phyloP scores from a whole-genome alignment of 2,113 vertebrate genomes.

The Fulica atra region DNA sequence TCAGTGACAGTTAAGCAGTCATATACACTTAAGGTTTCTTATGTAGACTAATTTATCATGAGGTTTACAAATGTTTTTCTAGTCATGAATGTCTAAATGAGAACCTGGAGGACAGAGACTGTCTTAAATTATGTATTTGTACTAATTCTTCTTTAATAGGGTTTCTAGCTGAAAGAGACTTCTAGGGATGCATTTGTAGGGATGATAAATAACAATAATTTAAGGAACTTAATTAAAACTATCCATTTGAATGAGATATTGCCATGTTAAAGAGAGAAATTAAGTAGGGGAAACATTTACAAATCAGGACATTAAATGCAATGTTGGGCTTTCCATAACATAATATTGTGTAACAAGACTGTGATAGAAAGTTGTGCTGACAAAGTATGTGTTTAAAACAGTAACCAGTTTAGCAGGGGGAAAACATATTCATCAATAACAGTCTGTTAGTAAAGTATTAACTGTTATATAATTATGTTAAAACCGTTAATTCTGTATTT shows the following conservation, averaged over 20 bases:
- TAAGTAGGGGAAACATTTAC: slow-evolving; percentile 7
- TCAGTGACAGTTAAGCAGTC: background rate
- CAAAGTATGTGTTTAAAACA: background rate
- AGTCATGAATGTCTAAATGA: background rate
- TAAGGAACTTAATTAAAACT: slow-evolving; percentile 27
- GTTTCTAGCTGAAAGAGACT: background rate
- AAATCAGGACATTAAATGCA: background rate
- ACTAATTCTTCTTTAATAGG: background rate
- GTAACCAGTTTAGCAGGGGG: background rate
- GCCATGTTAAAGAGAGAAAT: background rate
- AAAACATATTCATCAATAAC: background rate
- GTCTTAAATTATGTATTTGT: background rate
- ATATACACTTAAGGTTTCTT: background rate
- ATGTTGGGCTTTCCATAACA: background rate
- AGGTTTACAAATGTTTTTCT: background rate
- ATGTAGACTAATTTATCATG: background rate
- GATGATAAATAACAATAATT: slow-evolving; percentile 40
- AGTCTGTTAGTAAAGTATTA: background rate
- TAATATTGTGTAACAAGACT: background rate
- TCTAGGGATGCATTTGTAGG: background rate
- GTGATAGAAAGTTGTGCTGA: background rate
- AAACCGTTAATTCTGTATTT: background rate
- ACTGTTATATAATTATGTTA: too few species aligned
- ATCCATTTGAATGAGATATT: slow-evolving; percentile 33
- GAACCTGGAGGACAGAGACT: background rate